A percentile compares a stretch with the other conserved stretches of the same genome.
phyloP scores from a whole-genome alignment of 2,113 vertebrate species.

The Zapus hudsonius region DNA sequence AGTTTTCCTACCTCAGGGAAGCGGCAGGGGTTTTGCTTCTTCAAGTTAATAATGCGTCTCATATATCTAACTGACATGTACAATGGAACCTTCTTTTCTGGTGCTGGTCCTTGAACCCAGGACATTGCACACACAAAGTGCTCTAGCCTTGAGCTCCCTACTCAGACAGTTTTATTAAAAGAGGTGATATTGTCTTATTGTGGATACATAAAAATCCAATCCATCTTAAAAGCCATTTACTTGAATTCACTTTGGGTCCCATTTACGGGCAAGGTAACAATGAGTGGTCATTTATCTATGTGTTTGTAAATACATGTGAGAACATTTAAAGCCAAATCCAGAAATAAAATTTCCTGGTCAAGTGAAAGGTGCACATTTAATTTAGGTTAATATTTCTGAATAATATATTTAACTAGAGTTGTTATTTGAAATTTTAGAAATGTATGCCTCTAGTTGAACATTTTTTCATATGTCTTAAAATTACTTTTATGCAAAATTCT shows the following conservation, averaged over 20 bases:
- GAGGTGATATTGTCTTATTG: neutral
- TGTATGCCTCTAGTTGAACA: constrained; percentile 40
- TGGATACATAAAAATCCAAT: neutral
- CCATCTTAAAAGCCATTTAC: neutral
- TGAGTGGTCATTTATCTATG: neutral
- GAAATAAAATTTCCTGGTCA: neutral
- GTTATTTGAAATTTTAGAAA: constrained; percentile 48
- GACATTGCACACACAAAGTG: too few species aligned
- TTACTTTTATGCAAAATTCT: constrained; percentile 44
- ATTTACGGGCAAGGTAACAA: neutral
- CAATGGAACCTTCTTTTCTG: neutral
- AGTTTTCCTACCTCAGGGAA: neutral
- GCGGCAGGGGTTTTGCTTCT: neutral
- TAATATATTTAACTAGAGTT: constrained; percentile 12
- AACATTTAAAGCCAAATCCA: neutral
- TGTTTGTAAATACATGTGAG: neutral
- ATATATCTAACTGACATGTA: neutral
- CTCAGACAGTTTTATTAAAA: neutral
- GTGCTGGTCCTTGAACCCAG: neutral
- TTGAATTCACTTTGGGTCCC: neutral
- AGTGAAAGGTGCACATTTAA: neutral
- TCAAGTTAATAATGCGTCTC: neutral
- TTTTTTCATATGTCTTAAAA: constrained; percentile 62
- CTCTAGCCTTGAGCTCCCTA: neutral
- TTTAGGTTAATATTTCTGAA: neutral